phyloP scores from a whole-genome alignment of 2,113 vertebrate genomes.

The Oncorhynchus mykiss region DNA sequence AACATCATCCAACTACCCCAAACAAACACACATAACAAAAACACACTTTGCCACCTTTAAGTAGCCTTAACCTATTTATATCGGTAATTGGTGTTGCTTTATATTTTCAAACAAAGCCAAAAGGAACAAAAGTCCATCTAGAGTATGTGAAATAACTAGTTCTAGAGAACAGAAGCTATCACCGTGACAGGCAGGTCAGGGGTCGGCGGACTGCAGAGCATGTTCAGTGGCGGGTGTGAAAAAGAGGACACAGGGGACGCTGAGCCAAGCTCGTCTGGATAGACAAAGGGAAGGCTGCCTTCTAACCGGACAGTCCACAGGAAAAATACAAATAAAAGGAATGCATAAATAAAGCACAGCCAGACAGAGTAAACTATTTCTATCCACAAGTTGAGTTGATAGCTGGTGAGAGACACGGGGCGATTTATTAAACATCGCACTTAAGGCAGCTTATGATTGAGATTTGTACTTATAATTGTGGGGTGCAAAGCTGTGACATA shows the following conservation, averaged over 20 bases:
- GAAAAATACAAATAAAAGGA: not conserved
- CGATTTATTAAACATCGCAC: not conserved
- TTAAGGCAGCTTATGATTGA: not conserved
- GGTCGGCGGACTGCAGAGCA: conserved; percentile 79
- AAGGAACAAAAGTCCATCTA: conserved; percentile 70
- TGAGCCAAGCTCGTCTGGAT: conserved; percentile 74
- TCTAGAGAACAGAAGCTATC: conserved; percentile 75
- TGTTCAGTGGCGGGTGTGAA: conserved; percentile 84
- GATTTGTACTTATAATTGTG: not conserved
- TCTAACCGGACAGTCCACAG: conserved; percentile 47
- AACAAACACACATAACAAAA: not conserved
- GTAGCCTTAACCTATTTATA: not conserved
- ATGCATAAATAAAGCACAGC: conserved; percentile 29
- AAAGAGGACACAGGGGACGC: conserved; percentile 82
- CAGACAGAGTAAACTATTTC: conserved; percentile 43
- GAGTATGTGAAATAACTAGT: conserved; percentile 80
- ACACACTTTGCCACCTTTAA: not conserved
- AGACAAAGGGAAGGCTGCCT: conserved; percentile 45
- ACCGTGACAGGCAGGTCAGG: conserved; percentile 85
- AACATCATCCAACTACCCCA: not conserved
- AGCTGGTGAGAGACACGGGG: not conserved
- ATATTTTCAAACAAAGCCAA: conserved; percentile 58
- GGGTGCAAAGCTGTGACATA: not conserved
- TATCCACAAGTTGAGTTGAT: not conserved
- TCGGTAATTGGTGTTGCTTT: not conserved